Base-by-base conservation (phyloP, 1,140 invertebrate genomes). In the Trichomalopsis sarcophagae region DNA sequence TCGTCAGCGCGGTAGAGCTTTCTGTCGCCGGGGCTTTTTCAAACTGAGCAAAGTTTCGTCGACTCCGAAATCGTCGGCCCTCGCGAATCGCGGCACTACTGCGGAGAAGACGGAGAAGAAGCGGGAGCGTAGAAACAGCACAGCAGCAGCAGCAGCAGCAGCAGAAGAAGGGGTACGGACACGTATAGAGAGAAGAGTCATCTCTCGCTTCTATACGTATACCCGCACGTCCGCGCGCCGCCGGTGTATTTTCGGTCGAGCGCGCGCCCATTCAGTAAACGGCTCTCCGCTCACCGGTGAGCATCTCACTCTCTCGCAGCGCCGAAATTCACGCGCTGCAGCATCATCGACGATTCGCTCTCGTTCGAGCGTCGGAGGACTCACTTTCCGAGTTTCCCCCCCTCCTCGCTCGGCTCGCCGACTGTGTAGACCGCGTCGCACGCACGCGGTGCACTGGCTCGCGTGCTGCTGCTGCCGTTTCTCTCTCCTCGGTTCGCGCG, bases 141-240 rank as follows among this genome's bases (percentile, higher is more conserved):
- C 23, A 71, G 85, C 47, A 78, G 84, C 79, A 78, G 84, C 79
- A 50, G 84, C 82, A 74, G 86, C 13, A 71, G 40, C 9, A 75
- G 33, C 33, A 30, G 84, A 78, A 66, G 73, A 81, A 78, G 78
- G 75, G 55, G 71, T 30, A 33, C 2, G n/a, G 2, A 33, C 44
- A 40, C 27, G 50, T n/a, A 79, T 27, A 75, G 50, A 69, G 77
- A 36, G 36, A n/a, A n/a, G 47, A 74, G 30, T 50, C 69, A 75
- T 74, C 69, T 75, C 69, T 82, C 81, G 55, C 40, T 62, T 62
- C 6, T 44, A 44, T 44, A 44, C 47, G 47, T 21, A 62, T 62
- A 62, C 55, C 55, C 55, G 47, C 81, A 82, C 47, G 66, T 66
- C 82, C 87, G 50, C 62, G 62, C 84, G 50, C 62, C 83, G 87